Conservation (phyloP, 2,888 invertebrate species). For the Tuberolachnus salignus region DNA sequence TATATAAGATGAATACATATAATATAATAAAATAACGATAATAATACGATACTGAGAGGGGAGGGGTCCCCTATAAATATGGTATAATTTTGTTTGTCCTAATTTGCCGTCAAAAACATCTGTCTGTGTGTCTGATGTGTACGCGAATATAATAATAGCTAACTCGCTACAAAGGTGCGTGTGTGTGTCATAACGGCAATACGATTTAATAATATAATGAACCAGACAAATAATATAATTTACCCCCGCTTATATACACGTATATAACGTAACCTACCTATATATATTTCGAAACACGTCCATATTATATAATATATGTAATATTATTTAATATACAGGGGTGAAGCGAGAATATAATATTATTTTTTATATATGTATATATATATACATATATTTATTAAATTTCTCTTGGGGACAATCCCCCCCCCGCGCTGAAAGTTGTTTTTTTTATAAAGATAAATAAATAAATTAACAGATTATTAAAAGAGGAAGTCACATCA, state of each 20-base stretch:
- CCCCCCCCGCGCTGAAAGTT: too few species aligned
- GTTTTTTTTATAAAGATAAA: too few species aligned
- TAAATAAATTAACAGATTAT: too few species aligned
- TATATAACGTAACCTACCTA: not conserved
- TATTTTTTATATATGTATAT: too few species aligned
- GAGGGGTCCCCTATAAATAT: conserved; percentile 7
- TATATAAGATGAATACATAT: conserved; percentile 7
- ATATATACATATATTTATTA: too few species aligned
- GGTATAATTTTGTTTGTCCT: conserved; percentile 43
- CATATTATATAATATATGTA: conserved; percentile 3
- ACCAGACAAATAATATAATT: conserved; percentile 53
- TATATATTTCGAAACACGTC: conserved; percentile 21
- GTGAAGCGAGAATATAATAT: too few species aligned
- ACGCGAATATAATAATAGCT: not conserved
- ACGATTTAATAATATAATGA: conserved; percentile 38
- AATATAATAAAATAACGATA: not conserved
- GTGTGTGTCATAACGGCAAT: conserved; percentile 19
- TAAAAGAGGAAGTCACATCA: too few species aligned
- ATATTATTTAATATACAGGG: too few species aligned
- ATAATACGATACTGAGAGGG: conserved; percentile 3
- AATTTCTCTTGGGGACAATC: too few species aligned
- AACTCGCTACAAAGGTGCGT: not conserved
- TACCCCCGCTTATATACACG: conserved; percentile 10
- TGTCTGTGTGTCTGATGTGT: too few species aligned
- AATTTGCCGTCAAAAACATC: conserved; percentile 52